Conservation (phyloP, 1,140 invertebrate species). For the Octopus sinensis region DNA sequence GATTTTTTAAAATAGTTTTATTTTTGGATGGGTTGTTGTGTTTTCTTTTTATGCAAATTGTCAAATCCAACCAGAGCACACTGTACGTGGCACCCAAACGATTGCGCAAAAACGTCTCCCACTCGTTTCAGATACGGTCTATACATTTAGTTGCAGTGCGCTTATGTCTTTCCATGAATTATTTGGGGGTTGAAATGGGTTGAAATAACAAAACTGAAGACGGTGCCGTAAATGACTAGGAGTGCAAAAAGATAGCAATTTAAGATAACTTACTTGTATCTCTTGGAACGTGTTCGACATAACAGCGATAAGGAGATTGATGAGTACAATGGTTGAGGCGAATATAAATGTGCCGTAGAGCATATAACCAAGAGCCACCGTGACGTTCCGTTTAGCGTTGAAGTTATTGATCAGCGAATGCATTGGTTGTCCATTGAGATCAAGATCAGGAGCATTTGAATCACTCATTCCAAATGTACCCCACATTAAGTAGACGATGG, state of each 20-base stretch:
- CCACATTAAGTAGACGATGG: constrained; percentile 29
- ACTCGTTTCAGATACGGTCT: no score
- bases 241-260: background rate
- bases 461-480: constrained; percentile 38
- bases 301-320: constrained; percentile 98
- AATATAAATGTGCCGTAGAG: constrained; percentile 94
- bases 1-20: no score
- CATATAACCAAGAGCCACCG: constrained; percentile 45
- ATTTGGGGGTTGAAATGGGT: no score
- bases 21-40: no score
- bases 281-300: constrained; percentile 98
- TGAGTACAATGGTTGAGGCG: constrained; percentile 92
- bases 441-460: constrained; percentile 26
- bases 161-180: no score
- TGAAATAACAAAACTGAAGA: no score
- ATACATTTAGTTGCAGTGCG: no score
- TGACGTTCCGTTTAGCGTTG: background rate
- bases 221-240: no score
- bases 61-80: no score
- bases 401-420: constrained; percentile 37
- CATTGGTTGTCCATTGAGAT: constrained; percentile 20
- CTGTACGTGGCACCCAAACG: no score
- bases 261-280: constrained; percentile 69
- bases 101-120: no score
- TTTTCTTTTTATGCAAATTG: no score